Evolutionary conservation across 2,113 vertebrate species (phyloP), one percentile per base, ranked within the genome.

Genomic region (Toxotes chatareus): DNA sequence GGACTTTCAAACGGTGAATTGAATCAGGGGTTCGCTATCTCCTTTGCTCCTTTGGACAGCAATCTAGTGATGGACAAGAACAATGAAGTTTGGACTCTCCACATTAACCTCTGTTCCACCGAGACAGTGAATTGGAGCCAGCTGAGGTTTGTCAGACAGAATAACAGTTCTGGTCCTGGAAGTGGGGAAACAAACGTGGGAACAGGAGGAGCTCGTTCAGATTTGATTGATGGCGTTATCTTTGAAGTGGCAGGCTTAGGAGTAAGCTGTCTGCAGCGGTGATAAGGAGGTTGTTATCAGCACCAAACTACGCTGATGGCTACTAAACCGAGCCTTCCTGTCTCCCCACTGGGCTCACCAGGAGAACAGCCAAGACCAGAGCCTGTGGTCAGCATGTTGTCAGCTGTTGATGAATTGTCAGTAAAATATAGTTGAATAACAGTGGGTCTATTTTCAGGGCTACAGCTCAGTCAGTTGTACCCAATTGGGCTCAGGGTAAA

Each of bases 381-480:
- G 77, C 47, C 59, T 83, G 38, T 38, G 62, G 80, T 88, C 79
- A 83, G 67, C 73, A 86, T 76, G 82, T 79, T 88, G 86, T 85
- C 67, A 16, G 38, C 32, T 67, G 73, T 76, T 89, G 87, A 93
- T 89, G 88, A 92, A 90, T 90, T 62, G 77, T 82, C 76, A 42
- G 79, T 88, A 69, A 92, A 87, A 89, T 83, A 91, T 82, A 68
- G 77, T 84, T 61, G 51, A 88, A 88, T 74, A 88, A 84, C 84
- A 87, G 44, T 75, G 72, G 21, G 56, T 64, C 87, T 91, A 79
- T 94, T 92, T 92, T 91, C 55, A 82, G 86, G 21, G 13, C 71
- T 61, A 57, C 57, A 46, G 38, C 59, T 75, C 67, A 61, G 62
- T 61, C 76, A 62, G n/a, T 80, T 57, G 40, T 32, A 53, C 32